A percentile compares a stretch with the other conserved stretches of the same genome.
These are phyloP conservation scores for Acleris cristana DNA, from an alignment of 2,888 invertebrate species.

Conservation along the genomic window DNA sequence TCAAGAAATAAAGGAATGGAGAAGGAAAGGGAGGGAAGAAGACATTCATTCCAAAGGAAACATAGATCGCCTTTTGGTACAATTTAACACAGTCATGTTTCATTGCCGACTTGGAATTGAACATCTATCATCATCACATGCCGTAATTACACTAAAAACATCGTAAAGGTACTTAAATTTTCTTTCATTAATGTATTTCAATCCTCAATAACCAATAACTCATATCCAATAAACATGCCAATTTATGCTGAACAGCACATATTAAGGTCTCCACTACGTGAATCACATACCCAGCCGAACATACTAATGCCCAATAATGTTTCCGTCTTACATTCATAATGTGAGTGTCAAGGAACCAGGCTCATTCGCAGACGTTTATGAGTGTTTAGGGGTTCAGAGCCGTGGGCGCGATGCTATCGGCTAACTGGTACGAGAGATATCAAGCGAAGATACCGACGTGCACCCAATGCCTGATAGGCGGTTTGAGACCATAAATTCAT, in stretches of 20 bases:
- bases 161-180: too few relatives aligned
- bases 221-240: slow-evolving; percentile 14
- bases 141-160: too few relatives aligned
- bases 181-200: not conserved
- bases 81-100: too few relatives aligned
- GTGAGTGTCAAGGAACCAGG: slow-evolving; percentile 44
- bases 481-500: slow-evolving; percentile 27
- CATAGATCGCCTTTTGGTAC: too few relatives aligned
- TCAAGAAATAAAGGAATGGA: too few relatives aligned
- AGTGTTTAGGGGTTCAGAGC: slow-evolving; percentile 57
- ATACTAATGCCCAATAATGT: slow-evolving; percentile 64
- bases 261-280: slow-evolving; percentile 39
- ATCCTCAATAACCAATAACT: not conserved
- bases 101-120: too few relatives aligned
- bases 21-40: too few relatives aligned
- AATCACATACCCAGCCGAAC: slow-evolving; percentile 53
- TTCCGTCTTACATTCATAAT: slow-evolving; percentile 64
- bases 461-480: slow-evolving; percentile 4
- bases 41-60: too few relatives aligned
- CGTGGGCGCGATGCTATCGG: slow-evolving; percentile 57
- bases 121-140: too few relatives aligned
- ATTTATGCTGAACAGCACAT: slow-evolving; percentile 21
- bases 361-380: slow-evolving; percentile 65
- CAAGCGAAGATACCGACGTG: slow-evolving; percentile 30
- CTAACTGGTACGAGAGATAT: slow-evolving; percentile 39